Evolutionary conservation across 92 coral and sea anemone species (phyloP).

Genomic region (Epizoanthus ramosus): DNA sequence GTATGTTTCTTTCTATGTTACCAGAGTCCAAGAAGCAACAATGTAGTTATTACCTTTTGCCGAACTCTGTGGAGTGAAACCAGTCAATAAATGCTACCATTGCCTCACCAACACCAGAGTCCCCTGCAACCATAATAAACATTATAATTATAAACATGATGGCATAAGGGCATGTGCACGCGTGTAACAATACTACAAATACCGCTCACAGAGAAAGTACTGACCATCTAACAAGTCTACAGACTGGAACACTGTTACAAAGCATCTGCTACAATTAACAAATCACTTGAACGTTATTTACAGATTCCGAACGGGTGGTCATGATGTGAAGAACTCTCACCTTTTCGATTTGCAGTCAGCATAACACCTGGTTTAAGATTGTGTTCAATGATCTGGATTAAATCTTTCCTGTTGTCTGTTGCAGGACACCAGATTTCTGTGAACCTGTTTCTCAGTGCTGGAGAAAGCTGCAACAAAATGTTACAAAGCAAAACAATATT

Average conservation of each 20-base stretch:
- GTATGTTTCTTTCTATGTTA: background rate
- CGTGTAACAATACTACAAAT: no score
- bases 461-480: constrained; percentile 75
- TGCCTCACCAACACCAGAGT: constrained; percentile 87
- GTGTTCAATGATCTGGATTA: constrained; percentile 88
- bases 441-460: constrained; percentile 96
- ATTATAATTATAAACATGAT: no score
- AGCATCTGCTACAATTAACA: background rate
- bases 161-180: no score
- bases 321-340: constrained; percentile 44
- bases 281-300: no score
- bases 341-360: constrained; percentile 54
- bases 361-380: constrained; percentile 77
- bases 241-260: background rate
- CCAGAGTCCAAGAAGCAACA: constrained; percentile 15
- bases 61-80: constrained; percentile 87
- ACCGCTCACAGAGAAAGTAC: no score
- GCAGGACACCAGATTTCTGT: constrained; percentile 99
- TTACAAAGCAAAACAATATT: no score
- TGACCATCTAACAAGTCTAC: no score
- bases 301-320: no score
- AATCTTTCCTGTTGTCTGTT: constrained; percentile 71
- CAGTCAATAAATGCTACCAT: constrained; percentile 89
- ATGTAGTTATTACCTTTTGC: constrained; percentile 63
- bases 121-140: constrained; percentile 45